Evolutionary conservation across 2,113 vertebrate species (phyloP).

Genomic region (Halichoeres trimaculatus): DNA sequence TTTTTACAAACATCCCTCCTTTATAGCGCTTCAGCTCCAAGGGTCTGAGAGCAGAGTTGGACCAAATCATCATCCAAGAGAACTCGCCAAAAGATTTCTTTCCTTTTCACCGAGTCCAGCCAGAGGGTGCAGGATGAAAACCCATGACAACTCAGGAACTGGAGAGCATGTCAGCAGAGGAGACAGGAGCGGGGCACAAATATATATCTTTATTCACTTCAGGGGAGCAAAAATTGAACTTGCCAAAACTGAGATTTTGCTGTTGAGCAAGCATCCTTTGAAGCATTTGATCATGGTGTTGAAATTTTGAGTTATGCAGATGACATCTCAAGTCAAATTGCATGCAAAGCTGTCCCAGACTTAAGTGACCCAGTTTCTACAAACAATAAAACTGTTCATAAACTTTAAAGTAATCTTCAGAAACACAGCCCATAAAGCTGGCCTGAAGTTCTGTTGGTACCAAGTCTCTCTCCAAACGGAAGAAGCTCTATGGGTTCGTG

Average conservation of each 20-base stretch:
- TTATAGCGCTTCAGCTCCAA: not conserved
- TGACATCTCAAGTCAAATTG: no score
- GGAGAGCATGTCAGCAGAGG: not conserved
- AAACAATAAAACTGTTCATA: not conserved
- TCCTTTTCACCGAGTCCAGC: conserved; percentile 7
- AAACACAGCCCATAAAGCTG: no score
- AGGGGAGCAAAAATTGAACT: not conserved
- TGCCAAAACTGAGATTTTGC: no score
- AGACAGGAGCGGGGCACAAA: not conserved
- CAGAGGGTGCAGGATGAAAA: not conserved
- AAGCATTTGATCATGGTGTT: no score
- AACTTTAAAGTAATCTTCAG: no score
- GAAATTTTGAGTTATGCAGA: no score
- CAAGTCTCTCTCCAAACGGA: no score
- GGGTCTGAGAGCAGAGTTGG: not conserved
- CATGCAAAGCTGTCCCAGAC: not conserved
- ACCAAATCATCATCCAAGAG: not conserved
- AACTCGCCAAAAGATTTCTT: not conserved
- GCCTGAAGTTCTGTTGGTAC: no score
- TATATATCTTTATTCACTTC: not conserved
- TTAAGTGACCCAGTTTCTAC: not conserved
- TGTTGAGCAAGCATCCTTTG: no score
- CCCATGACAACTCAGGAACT: not conserved
- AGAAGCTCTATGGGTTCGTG: no score
- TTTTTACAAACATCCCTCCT: conserved; percentile 3